These are phyloP conservation scores for Mus pahari DNA, from an alignment of 2,113 vertebrate species.

Conservation along the genomic window DNA sequence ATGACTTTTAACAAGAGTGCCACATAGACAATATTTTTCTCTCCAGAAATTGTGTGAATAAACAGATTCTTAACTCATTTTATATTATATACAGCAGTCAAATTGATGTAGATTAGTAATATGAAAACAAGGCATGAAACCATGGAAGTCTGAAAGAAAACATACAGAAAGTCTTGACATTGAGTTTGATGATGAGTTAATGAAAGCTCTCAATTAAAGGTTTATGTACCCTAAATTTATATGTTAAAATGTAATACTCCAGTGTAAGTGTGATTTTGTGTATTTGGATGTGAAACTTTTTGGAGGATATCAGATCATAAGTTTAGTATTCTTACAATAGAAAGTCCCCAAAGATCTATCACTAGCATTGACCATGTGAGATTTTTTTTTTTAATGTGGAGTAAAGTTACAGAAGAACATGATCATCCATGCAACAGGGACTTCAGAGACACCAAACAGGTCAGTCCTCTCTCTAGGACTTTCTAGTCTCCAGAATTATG, in stretches of 20 bases:
- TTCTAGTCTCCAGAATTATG: background rate
- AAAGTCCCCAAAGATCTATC: background rate
- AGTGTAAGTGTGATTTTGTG: background rate
- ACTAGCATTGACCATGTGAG: background rate
- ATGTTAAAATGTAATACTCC: background rate
- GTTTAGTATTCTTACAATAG: background rate
- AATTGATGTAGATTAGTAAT: background rate
- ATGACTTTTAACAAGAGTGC: background rate
- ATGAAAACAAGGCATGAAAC: background rate
- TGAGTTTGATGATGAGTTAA: background rate
- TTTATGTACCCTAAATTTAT: background rate
- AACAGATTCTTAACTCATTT: background rate
- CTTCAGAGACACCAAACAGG: background rate
- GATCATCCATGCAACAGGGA: too few relatives aligned
- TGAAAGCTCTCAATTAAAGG: background rate
- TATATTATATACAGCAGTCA: background rate
- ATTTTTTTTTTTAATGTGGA: background rate
- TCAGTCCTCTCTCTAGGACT: background rate
- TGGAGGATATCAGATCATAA: background rate
- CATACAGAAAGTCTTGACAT: background rate
- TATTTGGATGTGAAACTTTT: background rate
- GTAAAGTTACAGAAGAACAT: background rate
- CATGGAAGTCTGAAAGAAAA: background rate
- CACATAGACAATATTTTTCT: background rate
- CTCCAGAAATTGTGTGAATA: background rate